Conservation (phyloP, 2,888 invertebrate species). For the Tiliacea citrago region DNA sequence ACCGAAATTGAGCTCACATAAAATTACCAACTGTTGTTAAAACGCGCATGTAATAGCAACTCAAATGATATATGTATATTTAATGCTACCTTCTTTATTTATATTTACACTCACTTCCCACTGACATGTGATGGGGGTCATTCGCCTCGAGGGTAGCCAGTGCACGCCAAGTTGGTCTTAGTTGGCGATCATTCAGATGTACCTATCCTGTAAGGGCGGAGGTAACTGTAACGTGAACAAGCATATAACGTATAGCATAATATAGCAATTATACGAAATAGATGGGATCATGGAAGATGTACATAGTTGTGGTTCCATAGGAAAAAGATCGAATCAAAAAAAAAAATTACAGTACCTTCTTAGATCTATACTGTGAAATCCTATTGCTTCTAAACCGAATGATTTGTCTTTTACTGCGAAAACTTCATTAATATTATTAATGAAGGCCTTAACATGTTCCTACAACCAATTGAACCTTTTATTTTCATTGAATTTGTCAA, state of each 20-base stretch:
- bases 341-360: background rate
- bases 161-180: too few species aligned
- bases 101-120: slow-evolving; percentile 25
- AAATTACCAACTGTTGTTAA: slow-evolving; percentile 81
- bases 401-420: background rate
- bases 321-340: background rate
- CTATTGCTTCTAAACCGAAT: background rate
- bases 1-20: slow-evolving; percentile 74
- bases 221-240: too few species aligned
- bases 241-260: too few species aligned
- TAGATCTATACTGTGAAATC: background rate
- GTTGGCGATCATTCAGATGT: too few species aligned
- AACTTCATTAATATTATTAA: slow-evolving; percentile 5
- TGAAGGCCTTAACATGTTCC: background rate
- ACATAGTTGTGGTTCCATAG: slow-evolving; percentile 2
- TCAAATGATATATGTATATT: slow-evolving; percentile 64
- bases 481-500: slow-evolving; percentile 52
- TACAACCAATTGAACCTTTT: slow-evolving; percentile 23
- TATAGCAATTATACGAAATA: too few species aligned
- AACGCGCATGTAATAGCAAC: slow-evolving; percentile 66
- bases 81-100: slow-evolving; percentile 52
- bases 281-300: slow-evolving; percentile 1
- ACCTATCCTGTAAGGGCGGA: too few species aligned
- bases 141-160: too few species aligned
- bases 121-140: background rate